Base-by-base conservation (phyloP, 2,113 vertebrate species). In the Boulengeromyrus knoepffleri region DNA sequence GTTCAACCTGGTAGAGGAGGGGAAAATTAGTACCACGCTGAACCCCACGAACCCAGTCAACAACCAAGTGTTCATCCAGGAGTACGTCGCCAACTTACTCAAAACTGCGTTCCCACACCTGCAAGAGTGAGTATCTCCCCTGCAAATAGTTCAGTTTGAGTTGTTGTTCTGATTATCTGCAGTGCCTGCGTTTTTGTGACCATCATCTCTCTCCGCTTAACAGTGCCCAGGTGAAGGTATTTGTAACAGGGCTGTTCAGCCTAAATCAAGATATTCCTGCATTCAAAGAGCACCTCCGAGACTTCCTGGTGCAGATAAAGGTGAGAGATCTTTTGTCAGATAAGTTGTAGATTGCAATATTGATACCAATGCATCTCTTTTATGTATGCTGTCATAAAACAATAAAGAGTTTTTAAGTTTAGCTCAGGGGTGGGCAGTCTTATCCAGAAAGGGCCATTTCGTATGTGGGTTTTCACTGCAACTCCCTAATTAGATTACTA, bases 241-340 rank as follows among this genome's bases (percentile, higher is more conserved):
- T 99, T 93, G 99, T 99, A 93, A 99, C 98, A 0, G 99, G 99
- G 89, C 96, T 99, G 93, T 99, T 99, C 97, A 99, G 99, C 94
- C 95, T 99, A 95, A 99, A 99, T 96, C 99, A 99, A 94, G 99
- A 99, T 96, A 99, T 99, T 96, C 98, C 99, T 93, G 98, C 99
- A 87, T 99, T 99, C 95, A 99, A 99, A 93, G 98, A 99, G 92
- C 99, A 99, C 91, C 96, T 99, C 91, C 95, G 99, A 95, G 99
- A 99, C 95, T 99, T 99, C 95, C 96, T 99, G 10, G 98, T 99
- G 66, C 98, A 99, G 92, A 99, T 99, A 92, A 99, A 99, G 98
- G 98, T 99, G 95, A 87, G 94, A 15, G 8, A 19, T n/a, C 53
- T 31, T n/a, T 24, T 62, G n/a, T 39, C 86, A 36, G 50, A 31